A percentile compares a stretch with the other conserved stretches of the same genome.
Conservation (phyloP, 2,888 invertebrate species). For the Drosophila cognata region DNA sequence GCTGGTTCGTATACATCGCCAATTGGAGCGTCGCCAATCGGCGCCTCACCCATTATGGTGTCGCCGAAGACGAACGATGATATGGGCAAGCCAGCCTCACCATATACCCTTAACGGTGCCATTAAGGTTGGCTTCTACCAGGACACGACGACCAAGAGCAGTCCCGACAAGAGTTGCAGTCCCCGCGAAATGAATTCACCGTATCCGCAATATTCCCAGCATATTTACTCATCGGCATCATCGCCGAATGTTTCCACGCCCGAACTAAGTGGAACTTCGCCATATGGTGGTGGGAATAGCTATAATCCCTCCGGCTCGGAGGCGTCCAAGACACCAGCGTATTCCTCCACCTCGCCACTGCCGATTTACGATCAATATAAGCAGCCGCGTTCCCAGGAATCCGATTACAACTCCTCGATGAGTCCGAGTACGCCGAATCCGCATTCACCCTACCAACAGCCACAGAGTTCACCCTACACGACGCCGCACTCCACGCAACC, state of each 20-base stretch:
- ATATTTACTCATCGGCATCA: constrained; percentile 87
- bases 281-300: constrained; percentile 83
- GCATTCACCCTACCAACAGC: constrained; percentile 86
- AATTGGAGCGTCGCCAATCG: constrained; percentile 86
- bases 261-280: constrained; percentile 83
- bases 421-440: constrained; percentile 86
- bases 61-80: constrained; percentile 90
- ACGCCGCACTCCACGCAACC: constrained; percentile 81
- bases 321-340: constrained; percentile 83
- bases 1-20: constrained; percentile 91
- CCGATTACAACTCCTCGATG: constrained; percentile 86
- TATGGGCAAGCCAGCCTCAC: constrained; percentile 86
- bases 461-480: constrained; percentile 85
- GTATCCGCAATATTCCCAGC: constrained; percentile 87
- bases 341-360: constrained; percentile 83
- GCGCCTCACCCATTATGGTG: constrained; percentile 89
- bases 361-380: constrained; percentile 87
- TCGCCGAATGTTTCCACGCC: constrained; percentile 86
- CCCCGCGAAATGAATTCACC: constrained; percentile 90
- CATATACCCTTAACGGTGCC: constrained; percentile 91
- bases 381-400: constrained; percentile 86
- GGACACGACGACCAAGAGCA: constrained; percentile 93
- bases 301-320: constrained; percentile 84
- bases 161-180: constrained; percentile 93
- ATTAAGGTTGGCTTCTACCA: constrained; percentile 95